phyloP scores from a whole-genome alignment of 2,113 vertebrate species.

The Saimiri boliviensis region DNA sequence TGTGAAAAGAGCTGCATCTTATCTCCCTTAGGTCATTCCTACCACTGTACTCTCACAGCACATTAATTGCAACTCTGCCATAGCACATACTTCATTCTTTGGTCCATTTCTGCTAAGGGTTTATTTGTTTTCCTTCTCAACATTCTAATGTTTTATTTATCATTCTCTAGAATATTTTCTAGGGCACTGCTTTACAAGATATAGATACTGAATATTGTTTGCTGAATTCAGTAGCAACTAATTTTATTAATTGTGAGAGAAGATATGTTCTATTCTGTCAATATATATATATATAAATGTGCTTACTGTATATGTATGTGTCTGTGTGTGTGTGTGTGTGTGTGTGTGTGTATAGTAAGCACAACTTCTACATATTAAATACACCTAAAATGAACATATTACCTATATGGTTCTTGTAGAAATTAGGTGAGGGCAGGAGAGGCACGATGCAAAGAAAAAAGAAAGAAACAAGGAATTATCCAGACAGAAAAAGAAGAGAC shows the following conservation, averaged over 20 bases:
- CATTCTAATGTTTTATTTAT: background rate
- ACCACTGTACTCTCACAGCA: background rate
- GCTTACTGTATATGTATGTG: too few relatives aligned
- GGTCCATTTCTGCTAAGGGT: background rate
- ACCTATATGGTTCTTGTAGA: background rate
- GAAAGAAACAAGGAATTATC: background rate
- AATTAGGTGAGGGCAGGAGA: background rate
- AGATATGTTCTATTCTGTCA: background rate
- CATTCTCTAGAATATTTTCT: conserved; percentile 24
- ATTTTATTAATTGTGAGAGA: background rate
- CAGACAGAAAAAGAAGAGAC: background rate
- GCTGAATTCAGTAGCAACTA: background rate
- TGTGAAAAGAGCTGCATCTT: background rate
- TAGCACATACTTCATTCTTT: background rate
- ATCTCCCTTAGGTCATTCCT: background rate
- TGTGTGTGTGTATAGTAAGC: background rate
- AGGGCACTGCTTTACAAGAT: background rate
- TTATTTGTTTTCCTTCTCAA: background rate
- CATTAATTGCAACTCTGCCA: background rate
- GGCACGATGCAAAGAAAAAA: background rate
- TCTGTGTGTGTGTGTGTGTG: too few relatives aligned
- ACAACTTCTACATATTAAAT: background rate
- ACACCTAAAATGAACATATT: background rate
- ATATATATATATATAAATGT: too few relatives aligned
- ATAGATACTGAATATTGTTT: background rate